Evolutionary conservation across 1,140 invertebrate species (phyloP), one percentile per base, ranked within the genome.

Genomic region (Aplysia californica): DNA sequence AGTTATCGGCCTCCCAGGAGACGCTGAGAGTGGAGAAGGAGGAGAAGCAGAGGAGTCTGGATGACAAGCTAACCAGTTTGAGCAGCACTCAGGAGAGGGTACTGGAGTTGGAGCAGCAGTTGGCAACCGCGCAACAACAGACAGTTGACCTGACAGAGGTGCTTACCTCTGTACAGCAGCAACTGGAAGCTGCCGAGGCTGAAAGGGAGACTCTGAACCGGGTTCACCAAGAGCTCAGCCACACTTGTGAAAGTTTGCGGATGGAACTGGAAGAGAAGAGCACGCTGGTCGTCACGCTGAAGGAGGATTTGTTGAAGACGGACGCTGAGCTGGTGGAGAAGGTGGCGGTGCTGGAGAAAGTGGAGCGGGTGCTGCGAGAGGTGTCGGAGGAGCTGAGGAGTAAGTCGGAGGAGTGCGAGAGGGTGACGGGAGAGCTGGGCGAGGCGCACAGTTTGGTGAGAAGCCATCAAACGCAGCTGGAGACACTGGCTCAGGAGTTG

Each of bases 121-220:
- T 67, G 29, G 65, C 36, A 67, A 21, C 65, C 23, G 36, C 36
- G 6, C 35, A 18, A 26, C 65, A 39, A 38, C 4, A 39, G 65
- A 33, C 3, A 3, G 15, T 5, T 23, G 26, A n/a, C 1, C 36
- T 35, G 5, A 38, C 36, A 39, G 65, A 67, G 6, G 65, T 39
- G 20, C 18, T 67, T 3, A 38, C 20, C 23, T 35, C n/a, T 23
- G 65, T n/a, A 38, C 26, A 33, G 20, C 21, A 50, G 35, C 33
- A 65, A 36, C 33, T 77, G 35, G 38, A 74, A 65, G 38, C 26
- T 23, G 0, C 67, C 35, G 55, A 70, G 6, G n/a, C 56, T 55
- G 55, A 65, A 3, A 35, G 23, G 38, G 29, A 29, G 18, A 66
- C 41, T 15, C 3, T 44, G 18, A 61, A 33, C 2, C 31, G 38